phyloP scores from a whole-genome alignment of 2,888 invertebrate genomes.

The Hipparchia sbordonii region DNA sequence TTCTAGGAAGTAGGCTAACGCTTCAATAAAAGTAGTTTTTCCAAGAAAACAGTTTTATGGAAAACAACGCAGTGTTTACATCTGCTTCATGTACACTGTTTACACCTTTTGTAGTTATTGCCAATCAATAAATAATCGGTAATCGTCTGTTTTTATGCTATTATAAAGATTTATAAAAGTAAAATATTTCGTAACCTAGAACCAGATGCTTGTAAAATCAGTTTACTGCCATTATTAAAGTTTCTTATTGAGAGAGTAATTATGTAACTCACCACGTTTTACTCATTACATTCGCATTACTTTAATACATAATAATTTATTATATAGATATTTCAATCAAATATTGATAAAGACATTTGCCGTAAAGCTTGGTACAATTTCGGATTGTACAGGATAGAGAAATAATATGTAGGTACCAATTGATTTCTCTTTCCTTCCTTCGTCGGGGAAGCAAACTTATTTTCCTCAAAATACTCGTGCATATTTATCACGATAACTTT shows the following conservation, averaged over 20 bases:
- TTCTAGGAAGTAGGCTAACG: slow-evolving; percentile 32
- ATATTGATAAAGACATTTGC: background rate
- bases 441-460: background rate
- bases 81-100: slow-evolving; percentile 13
- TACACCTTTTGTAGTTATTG: slow-evolving; percentile 11
- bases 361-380: background rate
- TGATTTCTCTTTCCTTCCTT: background rate
- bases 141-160: slow-evolving; percentile 1
- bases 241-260: background rate
- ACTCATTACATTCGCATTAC: background rate
- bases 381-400: too few relatives aligned
- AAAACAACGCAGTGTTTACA: slow-evolving; percentile 38
- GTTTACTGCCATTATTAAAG: background rate
- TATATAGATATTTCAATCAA: too few relatives aligned
- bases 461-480: slow-evolving; percentile 8
- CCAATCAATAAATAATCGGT: slow-evolving; percentile 4
- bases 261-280: background rate
- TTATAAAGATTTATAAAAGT: background rate
- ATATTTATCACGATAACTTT: slow-evolving; percentile 7
- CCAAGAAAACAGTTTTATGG: slow-evolving; percentile 38
- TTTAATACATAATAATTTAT: too few relatives aligned
- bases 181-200: background rate
- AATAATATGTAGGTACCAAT: too few relatives aligned
- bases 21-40: slow-evolving; percentile 26
- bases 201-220: background rate